Conservation (phyloP, 2,113 vertebrate genomes). For the Probosciger aterrimus region DNA sequence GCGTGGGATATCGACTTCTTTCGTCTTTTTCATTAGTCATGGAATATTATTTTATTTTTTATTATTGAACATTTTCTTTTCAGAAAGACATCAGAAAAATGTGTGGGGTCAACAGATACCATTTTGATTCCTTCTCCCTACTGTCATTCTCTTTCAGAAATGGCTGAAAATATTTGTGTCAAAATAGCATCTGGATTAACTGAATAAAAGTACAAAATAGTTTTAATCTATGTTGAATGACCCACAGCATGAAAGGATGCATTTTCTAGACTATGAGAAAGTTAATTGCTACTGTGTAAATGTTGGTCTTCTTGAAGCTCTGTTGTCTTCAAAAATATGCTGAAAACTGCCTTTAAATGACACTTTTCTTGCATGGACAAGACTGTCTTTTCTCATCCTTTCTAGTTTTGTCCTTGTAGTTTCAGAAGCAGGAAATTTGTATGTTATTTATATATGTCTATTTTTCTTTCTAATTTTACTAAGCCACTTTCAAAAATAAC, state of each 20-base stretch:
- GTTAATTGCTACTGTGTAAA: neutral
- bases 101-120: neutral
- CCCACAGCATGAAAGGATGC: neutral
- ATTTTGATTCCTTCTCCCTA: neutral
- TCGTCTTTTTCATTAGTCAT: neutral
- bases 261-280: neutral
- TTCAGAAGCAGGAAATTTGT: neutral
- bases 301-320: neutral
- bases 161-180: neutral
- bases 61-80: neutral
- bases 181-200: neutral
- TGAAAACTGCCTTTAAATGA: neutral
- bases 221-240: neutral
- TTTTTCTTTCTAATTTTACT: conserved; percentile 6
- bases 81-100: neutral
- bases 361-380: neutral
- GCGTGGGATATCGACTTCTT: neutral
- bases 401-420: neutral
- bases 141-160: neutral
- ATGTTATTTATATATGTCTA: neutral
- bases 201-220: neutral
- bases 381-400: neutral
- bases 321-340: neutral
- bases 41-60: neutral
- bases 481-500: neutral